Evolutionary conservation across 2,797 vertebrate genomes (phyloP), one percentile per base, ranked within the genome.

Genomic region (Tinamus major): DNA sequence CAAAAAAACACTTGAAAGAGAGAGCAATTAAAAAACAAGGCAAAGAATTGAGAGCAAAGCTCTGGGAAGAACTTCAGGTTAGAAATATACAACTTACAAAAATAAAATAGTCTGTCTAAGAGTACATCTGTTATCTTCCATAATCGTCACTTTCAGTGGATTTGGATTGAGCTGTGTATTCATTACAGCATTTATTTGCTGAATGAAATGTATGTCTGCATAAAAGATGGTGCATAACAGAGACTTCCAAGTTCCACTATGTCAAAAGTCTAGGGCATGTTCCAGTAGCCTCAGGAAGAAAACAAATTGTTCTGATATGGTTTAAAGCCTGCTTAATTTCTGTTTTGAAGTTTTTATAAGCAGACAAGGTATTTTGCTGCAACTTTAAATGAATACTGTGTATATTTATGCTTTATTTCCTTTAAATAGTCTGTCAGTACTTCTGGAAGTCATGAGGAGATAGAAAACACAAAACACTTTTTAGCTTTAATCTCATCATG

Each of bases 1-100:
- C 97, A 95, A 95, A 96, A 89, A 97, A 89, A 92, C 94, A 89
- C 68, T 69, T 79, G 39, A 98, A 96, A 93, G 98, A 98, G 97
- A 98, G 95, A 95, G 96, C 98, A 96, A 90, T 98, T 90, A 98
- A 98, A 96, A 97, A 95, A 75, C 97, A 98, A 97, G 97, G 98
- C 69, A 97, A 95, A 95, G 98, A 98, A 90, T 95, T 98, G 91
- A 98, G 98, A 96, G 94, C 95, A 81, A 98, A 97, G 93, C 96
- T 99, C 42, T 99, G 98, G 98, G 95, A 98, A 86, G 98, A 98
- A 75, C 96, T 99, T 78, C 94, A 98, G 98, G 99, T 99, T 97
- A 92, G 96, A 94, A 93, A 10, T 51, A 8, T 68, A 79, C 26
- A 71, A n/a, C 24, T 77, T 67, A 6, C 59, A 8, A 53, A 44